Evolutionary conservation across 2,888 invertebrate genomes (phyloP).

Genomic region (Automeris io): DNA sequence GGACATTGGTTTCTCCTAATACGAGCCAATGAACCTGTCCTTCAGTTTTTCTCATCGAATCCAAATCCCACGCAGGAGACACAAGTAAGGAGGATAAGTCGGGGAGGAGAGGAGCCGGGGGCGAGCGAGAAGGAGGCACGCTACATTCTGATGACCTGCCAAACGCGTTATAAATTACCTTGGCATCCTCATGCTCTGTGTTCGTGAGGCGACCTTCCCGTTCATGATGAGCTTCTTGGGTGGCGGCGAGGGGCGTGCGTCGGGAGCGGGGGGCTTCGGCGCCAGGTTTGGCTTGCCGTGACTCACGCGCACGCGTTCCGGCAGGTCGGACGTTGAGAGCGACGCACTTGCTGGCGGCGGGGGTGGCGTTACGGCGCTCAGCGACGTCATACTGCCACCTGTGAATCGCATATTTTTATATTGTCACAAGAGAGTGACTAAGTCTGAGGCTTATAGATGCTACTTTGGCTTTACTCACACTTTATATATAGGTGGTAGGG

Average conservation of each 20-base stretch:
- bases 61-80: too few species aligned
- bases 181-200: conserved; percentile 91
- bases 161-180: too few species aligned
- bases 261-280: conserved; percentile 85
- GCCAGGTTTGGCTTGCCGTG: conserved; percentile 90
- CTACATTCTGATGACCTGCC: too few species aligned
- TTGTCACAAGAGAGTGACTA: neutral
- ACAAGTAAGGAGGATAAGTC: too few species aligned
- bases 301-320: conserved; percentile 70
- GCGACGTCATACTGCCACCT: conserved; percentile 70
- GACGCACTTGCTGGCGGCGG: conserved; percentile 51
- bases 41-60: too few species aligned
- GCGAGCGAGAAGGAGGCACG: too few species aligned
- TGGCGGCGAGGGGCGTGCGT: conserved; percentile 80
- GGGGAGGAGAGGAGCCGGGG: too few species aligned
- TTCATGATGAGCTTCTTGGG: conserved; percentile 80
- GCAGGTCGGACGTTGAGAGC: conserved; percentile 62
- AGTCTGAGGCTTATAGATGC: too few species aligned
- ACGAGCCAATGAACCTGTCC: too few species aligned
- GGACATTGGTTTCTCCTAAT: too few species aligned
- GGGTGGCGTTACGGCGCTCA: conserved; percentile 42
- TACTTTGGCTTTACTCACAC: too few species aligned
- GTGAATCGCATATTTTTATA: conserved; percentile 11
- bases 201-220: conserved; percentile 80
- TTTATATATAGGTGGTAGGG: too few species aligned